Conservation (phyloP, 2,113 vertebrate species). For the Zapornia atra region DNA sequence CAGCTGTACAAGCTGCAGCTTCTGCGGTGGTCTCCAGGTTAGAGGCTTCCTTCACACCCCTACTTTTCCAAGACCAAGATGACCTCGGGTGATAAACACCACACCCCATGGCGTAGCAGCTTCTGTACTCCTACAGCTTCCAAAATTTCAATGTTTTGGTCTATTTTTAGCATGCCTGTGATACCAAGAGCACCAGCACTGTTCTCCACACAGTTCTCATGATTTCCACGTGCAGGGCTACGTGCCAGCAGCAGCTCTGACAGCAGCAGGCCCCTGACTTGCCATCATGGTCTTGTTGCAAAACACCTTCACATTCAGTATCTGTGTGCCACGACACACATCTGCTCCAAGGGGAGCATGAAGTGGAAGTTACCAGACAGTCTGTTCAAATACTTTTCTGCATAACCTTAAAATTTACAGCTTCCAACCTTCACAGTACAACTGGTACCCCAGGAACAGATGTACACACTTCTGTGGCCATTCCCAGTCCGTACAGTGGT, state of each 20-base stretch:
- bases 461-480: accelerated
- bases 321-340: not conserved
- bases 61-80: accelerated
- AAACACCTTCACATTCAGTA: not conserved
- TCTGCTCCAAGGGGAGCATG: accelerated
- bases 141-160: not conserved
- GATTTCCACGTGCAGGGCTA: not conserved
- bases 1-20: not conserved
- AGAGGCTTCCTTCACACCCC: not conserved
- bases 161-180: not conserved
- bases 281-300: not conserved
- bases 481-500: not conserved
- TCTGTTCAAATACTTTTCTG: not conserved
- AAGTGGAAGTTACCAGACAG: not conserved
- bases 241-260: not conserved
- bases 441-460: not conserved
- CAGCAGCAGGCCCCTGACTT: not conserved
- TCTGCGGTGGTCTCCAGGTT: not conserved
- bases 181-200: not conserved
- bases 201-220: not conserved
- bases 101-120: not conserved
- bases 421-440: not conserved
- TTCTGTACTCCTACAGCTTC: not conserved
- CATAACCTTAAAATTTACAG: not conserved
- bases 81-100: not conserved